Evolutionary conservation across 2,113 vertebrate species (phyloP).

Genomic region (Tetrax tetrax): DNA sequence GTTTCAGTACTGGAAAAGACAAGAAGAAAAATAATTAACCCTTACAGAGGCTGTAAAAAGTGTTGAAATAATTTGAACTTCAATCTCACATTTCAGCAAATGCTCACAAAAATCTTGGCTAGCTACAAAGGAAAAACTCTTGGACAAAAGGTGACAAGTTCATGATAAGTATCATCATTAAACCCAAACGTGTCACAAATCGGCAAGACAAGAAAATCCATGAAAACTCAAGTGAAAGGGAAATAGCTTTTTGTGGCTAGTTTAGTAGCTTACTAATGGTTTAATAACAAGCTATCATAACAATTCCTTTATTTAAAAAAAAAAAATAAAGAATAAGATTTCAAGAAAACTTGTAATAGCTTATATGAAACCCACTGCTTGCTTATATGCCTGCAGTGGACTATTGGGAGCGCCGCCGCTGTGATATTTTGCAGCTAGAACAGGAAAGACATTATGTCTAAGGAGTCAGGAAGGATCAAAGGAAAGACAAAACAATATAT

Average conservation of each 20-base stretch:
- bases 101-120: not conserved
- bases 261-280: not conserved
- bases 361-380: not conserved
- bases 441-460: not conserved
- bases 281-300: not conserved
- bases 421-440: not conserved
- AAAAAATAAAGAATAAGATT: not conserved
- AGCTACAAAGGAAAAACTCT: not conserved
- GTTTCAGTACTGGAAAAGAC: not conserved
- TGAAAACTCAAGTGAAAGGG: not conserved
- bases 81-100: not conserved
- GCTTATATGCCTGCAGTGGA: not conserved
- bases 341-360: not conserved
- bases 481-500: not conserved
- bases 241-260: not conserved
- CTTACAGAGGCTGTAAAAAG: not conserved
- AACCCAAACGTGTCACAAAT: not conserved
- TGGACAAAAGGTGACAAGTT: not conserved
- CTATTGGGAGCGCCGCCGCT: not conserved
- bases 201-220: not conserved
- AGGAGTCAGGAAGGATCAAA: not conserved
- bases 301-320: not conserved
- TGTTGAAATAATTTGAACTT: not conserved
- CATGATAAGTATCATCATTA: not conserved
- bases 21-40: not conserved